phyloP scores from a whole-genome alignment of 2,113 vertebrate genomes.

The Thalassoma bifasciatum region DNA sequence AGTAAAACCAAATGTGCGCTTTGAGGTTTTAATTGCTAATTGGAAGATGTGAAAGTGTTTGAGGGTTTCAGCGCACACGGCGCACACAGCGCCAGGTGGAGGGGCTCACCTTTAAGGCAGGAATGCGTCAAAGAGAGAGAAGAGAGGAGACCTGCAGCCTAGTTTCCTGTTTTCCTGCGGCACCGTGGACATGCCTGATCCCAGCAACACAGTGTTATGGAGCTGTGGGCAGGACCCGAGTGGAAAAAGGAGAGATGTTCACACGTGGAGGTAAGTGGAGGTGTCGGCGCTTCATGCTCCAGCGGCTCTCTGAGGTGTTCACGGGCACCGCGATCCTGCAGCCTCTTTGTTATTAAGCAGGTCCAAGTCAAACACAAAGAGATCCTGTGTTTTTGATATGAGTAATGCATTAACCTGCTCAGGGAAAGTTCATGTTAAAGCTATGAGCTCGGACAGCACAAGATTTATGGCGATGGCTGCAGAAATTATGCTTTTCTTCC shows the following conservation, averaged over 20 bases:
- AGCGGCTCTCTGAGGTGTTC: slow-evolving; percentile 52
- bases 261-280: slow-evolving; percentile 74
- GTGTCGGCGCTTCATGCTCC: slow-evolving; percentile 70
- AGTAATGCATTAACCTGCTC: slow-evolving; percentile 92
- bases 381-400: slow-evolving; percentile 93
- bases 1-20: slow-evolving; percentile 85
- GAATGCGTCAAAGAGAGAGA: slow-evolving; percentile 1
- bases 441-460: slow-evolving; percentile 91
- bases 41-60: slow-evolving; percentile 37
- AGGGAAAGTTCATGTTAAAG: slow-evolving; percentile 87
- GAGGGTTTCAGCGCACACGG: background rate
- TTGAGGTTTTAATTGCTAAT: slow-evolving; percentile 53
- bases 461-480: slow-evolving; percentile 98
- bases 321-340: slow-evolving; percentile 15
- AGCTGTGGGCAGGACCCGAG: slow-evolving; percentile 8
- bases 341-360: slow-evolving; percentile 93
- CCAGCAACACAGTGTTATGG: slow-evolving; percentile 50
- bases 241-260: slow-evolving; percentile 47
- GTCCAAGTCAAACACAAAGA: slow-evolving; percentile 92
- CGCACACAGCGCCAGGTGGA: background rate
- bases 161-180: slow-evolving; percentile 3
- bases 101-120: background rate
- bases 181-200: slow-evolving; percentile 22
- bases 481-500: slow-evolving; percentile 97
- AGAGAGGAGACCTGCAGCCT: background rate